Conservation (phyloP, 2,797 vertebrate species). For the Tokudaia muenninki region DNA sequence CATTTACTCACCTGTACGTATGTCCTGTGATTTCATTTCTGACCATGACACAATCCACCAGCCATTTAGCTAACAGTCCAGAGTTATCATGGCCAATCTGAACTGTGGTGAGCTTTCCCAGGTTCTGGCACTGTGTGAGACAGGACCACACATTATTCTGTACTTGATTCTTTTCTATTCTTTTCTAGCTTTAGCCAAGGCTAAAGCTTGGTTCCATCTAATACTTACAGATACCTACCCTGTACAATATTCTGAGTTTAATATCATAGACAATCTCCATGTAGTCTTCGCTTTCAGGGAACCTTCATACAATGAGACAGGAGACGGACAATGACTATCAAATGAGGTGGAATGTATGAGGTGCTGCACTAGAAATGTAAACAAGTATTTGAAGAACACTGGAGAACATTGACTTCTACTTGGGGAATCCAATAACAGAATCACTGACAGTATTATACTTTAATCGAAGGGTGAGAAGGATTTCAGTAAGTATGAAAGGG, state of each 20-base stretch:
- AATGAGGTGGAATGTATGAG: not conserved
- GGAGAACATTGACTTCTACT: not conserved
- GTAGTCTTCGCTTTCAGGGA: not conserved
- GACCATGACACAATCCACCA: conserved; percentile 98
- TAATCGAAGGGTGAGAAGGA: not conserved
- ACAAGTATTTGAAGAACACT: not conserved
- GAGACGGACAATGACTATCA: not conserved
- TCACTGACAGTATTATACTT: not conserved
- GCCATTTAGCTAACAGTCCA: conserved; percentile 97
- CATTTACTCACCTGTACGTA: conserved; percentile 94
- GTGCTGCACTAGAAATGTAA: not conserved
- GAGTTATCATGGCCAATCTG: conserved; percentile 99
- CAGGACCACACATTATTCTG: conserved; percentile 73
- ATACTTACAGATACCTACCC: not conserved
- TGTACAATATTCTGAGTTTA: not conserved
- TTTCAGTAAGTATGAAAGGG: not conserved
- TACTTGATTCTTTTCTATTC: not conserved
- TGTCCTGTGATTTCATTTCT: conserved; percentile 99
- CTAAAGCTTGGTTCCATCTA: not conserved
- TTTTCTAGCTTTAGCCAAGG: not conserved
- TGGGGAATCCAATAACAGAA: not conserved
- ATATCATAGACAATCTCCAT: not conserved
- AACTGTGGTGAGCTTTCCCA: conserved; percentile 97
- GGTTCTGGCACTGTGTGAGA: conserved; percentile 94
- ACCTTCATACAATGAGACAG: not conserved